Conservation (phyloP, 53 echinoderm and acorn worm genomes). For the Astropecten irregularis region DNA sequence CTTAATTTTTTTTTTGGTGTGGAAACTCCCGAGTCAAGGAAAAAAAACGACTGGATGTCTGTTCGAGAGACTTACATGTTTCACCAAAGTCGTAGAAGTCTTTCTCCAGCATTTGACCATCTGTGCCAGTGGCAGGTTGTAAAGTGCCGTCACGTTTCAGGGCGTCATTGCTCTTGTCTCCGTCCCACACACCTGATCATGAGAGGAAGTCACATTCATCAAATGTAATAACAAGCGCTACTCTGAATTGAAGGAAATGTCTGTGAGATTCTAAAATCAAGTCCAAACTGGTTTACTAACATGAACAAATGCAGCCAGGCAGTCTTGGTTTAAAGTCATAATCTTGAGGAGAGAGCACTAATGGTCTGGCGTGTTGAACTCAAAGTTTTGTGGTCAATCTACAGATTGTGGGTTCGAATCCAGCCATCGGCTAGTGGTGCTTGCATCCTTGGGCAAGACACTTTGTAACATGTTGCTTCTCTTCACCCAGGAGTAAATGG, state of each 20-base stretch:
- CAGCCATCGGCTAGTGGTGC: too few species aligned
- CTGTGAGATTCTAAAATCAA: not conserved
- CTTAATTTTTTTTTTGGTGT: too few species aligned
- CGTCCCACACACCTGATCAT: slow-evolving; percentile 68
- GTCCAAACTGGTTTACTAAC: not conserved
- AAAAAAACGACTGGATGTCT: too few species aligned
- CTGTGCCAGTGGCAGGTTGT: slow-evolving; percentile 12
- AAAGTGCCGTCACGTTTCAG: slow-evolving; percentile 26
- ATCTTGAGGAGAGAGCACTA: not conserved
- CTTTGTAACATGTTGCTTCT: too few species aligned
- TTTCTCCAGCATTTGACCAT: slow-evolving; percentile 30
- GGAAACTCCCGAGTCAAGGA: too few species aligned
- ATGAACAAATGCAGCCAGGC: not conserved
- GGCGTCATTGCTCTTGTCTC: slow-evolving; percentile 41
- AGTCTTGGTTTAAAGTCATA: not conserved
- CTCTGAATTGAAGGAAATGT: not conserved
- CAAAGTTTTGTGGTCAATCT: too few species aligned
- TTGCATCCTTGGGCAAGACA: too few species aligned
- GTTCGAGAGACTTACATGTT: slow-evolving; percentile 63
- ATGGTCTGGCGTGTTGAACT: too few species aligned
- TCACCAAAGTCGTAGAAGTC: slow-evolving; percentile 68
- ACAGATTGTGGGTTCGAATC: too few species aligned
- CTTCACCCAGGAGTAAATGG: too few species aligned
- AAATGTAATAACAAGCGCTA: not conserved
- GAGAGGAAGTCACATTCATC: not conserved